Base-by-base conservation (phyloP, 1,140 invertebrate genomes). In the Frieseomelitta varia region DNA sequence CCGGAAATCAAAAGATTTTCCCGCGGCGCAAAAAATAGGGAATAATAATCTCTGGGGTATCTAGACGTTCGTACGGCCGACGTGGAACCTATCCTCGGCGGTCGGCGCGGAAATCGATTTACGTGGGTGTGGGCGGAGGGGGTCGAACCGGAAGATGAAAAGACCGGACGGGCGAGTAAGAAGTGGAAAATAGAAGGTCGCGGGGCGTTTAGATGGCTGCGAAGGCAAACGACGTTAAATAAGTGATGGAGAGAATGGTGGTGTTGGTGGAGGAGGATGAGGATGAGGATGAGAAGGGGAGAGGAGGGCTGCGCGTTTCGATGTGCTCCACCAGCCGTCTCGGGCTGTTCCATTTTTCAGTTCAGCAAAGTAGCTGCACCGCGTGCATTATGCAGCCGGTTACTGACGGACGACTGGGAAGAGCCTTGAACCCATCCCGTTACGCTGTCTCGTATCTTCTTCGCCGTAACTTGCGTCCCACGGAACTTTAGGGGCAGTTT, bases 281-380 rank as follows among this genome's bases (percentile, higher is more conserved):
- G n/a, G n/a, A n/a, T n/a, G n/a, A n/a, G n/a, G n/a, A n/a, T n/a
- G n/a, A n/a, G n/a, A n/a, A n/a, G n/a, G n/a, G 39, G 39, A 8
- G 8, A 6, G 81, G 74, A 68, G 27, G 19, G n/a, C 65, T 47
- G 39, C 80, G 82, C 84, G 87, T 87, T 90, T 88, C 86, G 79
- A 87, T 77, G 80, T 80, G 79, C 79, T 68, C 39, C 67, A 30
- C 55, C 80, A 78, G 72, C 55, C 76, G 84, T 79, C 79, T 17
- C 67, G 58, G 61, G 81, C 90, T 89, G 84, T 89, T 92, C 88
- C 88, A 92, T 92, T 92, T 91, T 92, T 92, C 90, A 92, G 88
- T 91, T 88, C 71, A 87, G 68, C 71, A 87, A 88, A 91, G 87
- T 87, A 91, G 87, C 85, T 88, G 87, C 81, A 69, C 77, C 67